Evolutionary conservation across 2,888 invertebrate genomes (phyloP).

Genomic region (Octonoba sinensis): DNA sequence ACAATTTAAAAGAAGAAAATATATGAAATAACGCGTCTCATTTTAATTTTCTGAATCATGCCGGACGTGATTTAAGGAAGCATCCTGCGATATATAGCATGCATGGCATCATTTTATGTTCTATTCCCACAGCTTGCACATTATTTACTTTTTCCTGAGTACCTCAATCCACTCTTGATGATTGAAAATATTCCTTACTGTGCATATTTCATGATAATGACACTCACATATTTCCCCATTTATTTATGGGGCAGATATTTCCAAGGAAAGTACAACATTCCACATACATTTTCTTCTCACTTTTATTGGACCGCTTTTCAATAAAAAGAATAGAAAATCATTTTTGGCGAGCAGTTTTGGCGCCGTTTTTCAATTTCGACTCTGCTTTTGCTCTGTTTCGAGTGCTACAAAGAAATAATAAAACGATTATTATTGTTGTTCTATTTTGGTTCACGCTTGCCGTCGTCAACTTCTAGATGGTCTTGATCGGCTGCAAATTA

Average conservation of each 20-base stretch:
- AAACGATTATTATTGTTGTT: constrained; percentile 36
- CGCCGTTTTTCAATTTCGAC: constrained; percentile 44
- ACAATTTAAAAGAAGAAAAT: no score
- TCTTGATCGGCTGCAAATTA: no score
- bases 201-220: constrained; percentile 61
- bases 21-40: not conserved
- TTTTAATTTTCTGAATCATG: constrained; percentile 31
- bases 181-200: constrained; percentile 52
- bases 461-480: no score
- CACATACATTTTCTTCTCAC: constrained; percentile 19
- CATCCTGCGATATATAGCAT: not conserved
- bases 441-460: not conserved
- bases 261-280: constrained; percentile 32
- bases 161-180: constrained; percentile 36
- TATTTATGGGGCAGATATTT: constrained; percentile 56
- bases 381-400: constrained; percentile 6
- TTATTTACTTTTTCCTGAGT: constrained; percentile 34
- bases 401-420: constrained; percentile 12
- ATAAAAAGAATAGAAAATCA: constrained; percentile 37
- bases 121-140: constrained; percentile 14
- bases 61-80: constrained; percentile 26
- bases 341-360: constrained; percentile 23
- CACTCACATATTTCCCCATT: constrained; percentile 43
- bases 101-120: constrained; percentile 34
- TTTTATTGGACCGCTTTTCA: constrained; percentile 28